A percentile compares a stretch with the other conserved stretches of the same genome.
These are phyloP conservation scores for Cavia aperea DNA, from an alignment of 2,113 vertebrate species.

Conservation along the genomic window DNA sequence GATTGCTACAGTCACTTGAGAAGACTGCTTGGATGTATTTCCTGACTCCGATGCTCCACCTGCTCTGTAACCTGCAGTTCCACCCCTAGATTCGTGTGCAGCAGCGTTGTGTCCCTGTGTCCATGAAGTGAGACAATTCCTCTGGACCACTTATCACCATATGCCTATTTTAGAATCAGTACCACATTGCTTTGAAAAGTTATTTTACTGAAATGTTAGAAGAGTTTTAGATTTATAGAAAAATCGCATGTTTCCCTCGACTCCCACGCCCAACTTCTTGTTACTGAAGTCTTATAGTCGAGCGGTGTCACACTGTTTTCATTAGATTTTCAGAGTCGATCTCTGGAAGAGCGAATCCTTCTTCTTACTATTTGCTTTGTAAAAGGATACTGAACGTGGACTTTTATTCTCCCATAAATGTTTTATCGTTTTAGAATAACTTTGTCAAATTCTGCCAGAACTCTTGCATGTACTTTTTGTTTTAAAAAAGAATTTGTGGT, in stretches of 20 bases:
- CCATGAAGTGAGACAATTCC: background rate
- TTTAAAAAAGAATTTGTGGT: background rate
- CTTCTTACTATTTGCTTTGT: background rate
- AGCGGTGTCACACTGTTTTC: background rate
- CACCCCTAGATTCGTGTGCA: background rate
- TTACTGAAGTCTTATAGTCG: background rate
- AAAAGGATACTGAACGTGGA: background rate
- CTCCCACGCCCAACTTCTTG: background rate
- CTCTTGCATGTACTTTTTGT: background rate
- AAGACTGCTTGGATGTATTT: background rate
- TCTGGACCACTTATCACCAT: background rate
- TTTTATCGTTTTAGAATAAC: conserved; percentile 11
- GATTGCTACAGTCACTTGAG: background rate
- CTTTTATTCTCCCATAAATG: background rate
- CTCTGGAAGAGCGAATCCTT: background rate
- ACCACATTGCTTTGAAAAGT: background rate
- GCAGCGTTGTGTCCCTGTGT: rapidly evolving
- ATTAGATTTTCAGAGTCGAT: background rate
- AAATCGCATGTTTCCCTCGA: background rate
- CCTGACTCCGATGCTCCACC: background rate
- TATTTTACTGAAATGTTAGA: background rate
- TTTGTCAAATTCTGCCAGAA: background rate
- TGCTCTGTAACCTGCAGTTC: background rate
- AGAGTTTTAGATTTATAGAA: background rate
- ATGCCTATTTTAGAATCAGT: background rate